Evolutionary conservation across 2,888 invertebrate species (phyloP).

Genomic region (Nipponacmea schrenckii): DNA sequence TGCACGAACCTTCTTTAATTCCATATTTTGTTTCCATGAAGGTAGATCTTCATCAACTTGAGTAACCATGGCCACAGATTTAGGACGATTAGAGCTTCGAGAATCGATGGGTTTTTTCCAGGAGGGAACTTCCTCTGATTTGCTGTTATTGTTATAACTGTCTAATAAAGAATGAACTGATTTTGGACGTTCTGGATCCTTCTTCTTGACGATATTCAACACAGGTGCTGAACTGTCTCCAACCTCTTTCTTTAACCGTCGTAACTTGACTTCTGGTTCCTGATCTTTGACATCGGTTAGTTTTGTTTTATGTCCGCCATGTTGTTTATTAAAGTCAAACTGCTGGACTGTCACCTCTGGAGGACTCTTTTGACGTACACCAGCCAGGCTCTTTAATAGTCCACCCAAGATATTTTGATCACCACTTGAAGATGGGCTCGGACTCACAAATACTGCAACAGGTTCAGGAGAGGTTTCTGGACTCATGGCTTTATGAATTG

Average conservation of each 20-base stretch:
- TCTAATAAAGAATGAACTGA: constrained; percentile 7
- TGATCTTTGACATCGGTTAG: not conserved
- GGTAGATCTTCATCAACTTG: constrained; percentile 32
- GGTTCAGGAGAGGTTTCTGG: constrained; percentile 30
- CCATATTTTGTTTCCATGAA: constrained; percentile 41
- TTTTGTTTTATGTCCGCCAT: not conserved
- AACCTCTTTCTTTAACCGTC: not conserved
- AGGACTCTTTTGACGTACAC: constrained; percentile 32
- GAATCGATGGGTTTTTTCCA: constrained; percentile 16
- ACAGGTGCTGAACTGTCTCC: not conserved
- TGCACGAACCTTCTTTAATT: constrained; percentile 27
- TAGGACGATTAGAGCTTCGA: constrained; percentile 1
- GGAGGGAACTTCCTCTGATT: constrained; percentile 12
- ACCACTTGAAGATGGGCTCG: not conserved
- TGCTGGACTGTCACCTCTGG: not conserved
- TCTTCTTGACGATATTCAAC: not conserved
- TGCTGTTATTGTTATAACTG: constrained; percentile 1
- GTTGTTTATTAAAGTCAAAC: not conserved
- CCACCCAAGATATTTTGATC: constrained; percentile 44
- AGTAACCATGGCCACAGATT: not conserved
- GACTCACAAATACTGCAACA: constrained; percentile 33
- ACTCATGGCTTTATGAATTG: constrained; percentile 25
- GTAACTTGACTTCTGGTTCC: not conserved
- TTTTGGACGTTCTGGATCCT: constrained; percentile 14
- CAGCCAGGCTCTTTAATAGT: constrained; percentile 46